Conservation (phyloP, 2,797 vertebrate genomes). For the Pipistrellus pygmaeus region DNA sequence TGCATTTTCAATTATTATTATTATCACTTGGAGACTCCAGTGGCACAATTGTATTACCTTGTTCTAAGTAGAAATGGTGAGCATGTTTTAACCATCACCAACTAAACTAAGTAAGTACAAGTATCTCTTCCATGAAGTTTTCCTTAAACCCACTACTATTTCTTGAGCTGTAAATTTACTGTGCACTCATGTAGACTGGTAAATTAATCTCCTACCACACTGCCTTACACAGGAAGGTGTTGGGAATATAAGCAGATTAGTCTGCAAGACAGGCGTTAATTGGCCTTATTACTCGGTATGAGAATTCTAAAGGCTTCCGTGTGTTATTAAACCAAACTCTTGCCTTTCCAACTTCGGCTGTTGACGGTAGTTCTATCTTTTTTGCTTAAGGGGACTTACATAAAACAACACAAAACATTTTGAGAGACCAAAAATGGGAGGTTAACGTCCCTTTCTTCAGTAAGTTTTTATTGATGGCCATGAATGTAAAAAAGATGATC, state of each 20-base stretch:
- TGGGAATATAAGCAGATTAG: slow-evolving; percentile 68
- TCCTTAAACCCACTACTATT: not conserved
- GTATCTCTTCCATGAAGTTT: not conserved
- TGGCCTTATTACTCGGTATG: slow-evolving; percentile 57
- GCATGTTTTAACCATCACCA: slow-evolving; percentile 10
- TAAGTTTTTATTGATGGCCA: not conserved
- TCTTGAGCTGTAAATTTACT: not conserved
- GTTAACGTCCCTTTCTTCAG: not conserved
- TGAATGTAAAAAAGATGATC: slow-evolving; percentile 49
- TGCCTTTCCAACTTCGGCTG: not conserved
- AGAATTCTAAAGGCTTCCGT: slow-evolving; percentile 59
- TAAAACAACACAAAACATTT: slow-evolving; percentile 29
- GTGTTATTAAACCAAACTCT: slow-evolving; percentile 50
- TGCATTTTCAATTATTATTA: slow-evolving; percentile 47
- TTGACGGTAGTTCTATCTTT: not conserved
- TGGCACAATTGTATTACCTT: not conserved
- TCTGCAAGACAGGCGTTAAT: slow-evolving; percentile 61
- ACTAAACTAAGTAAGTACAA: not conserved
- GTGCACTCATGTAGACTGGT: slow-evolving; percentile 29
- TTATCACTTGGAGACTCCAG: slow-evolving; percentile 56
- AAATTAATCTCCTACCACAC: not conserved
- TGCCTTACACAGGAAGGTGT: slow-evolving; percentile 68
- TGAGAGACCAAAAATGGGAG: not conserved
- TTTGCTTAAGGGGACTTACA: not conserved
- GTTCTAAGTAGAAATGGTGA: not conserved